Evolutionary conservation across 2,888 invertebrate genomes (phyloP), one percentile per base, ranked within the genome.

Genomic region (Holacanthella duospinosa): DNA sequence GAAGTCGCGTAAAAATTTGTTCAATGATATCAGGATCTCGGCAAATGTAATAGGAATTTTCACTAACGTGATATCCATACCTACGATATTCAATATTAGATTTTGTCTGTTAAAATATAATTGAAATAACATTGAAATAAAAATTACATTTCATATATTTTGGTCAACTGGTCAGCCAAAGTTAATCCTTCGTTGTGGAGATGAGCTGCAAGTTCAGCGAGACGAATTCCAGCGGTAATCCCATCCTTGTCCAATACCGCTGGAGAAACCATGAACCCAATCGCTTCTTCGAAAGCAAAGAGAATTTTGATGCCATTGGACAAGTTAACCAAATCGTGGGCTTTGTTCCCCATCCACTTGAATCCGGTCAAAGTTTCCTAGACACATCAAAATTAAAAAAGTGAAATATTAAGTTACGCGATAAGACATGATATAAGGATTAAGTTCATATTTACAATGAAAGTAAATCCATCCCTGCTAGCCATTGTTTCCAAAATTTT

Each of bases 251-350:
- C 99, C 2, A 94, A 80, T 2, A 96, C 93, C 3, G 80, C 80
- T 2, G 84, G 82, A n/a, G 88, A 87, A 75, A 90, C 89, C 96
- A 99, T 96, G 76, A 90, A 97, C 0, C 96, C 99, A 75, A 99
- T 96, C 0, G 97, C 96, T 79, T 99, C 99, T 77, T 99, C 99
- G 78, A 89, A 99, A 0, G 95, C 94, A 78, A 96, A 93, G 60
- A 99, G 77, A 0, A 95, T 89, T 12, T 80, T 78, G 74, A 90
- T 89, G 29, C 86, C 88, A 62, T 85, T 78, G 21, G 6, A 16
- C 4, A 4, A 16, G 63, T 83, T 79, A 43, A 86, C 78, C 61
- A 94, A 78, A 4, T 92, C 84, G 29, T 86, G 80, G 0, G 89
- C 83, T 74, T 84, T 84, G 78, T 96, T 97, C 3, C 93, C 97